phyloP scores from a whole-genome alignment of 2,888 invertebrate species.

The Conchocele bisecta region DNA sequence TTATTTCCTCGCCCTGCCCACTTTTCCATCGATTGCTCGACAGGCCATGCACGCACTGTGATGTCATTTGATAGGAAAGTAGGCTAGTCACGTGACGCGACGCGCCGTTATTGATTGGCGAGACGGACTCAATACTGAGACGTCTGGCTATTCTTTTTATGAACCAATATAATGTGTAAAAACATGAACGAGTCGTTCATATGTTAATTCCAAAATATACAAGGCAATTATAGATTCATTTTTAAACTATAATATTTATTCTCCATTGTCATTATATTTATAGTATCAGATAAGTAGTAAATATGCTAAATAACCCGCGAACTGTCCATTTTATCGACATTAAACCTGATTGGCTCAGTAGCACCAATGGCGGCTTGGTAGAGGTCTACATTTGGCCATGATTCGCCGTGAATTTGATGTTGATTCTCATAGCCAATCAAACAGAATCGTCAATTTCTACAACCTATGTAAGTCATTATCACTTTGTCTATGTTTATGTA shows the following conservation, averaged over 20 bases:
- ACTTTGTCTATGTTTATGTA: too few relatives aligned
- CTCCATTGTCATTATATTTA: too few relatives aligned
- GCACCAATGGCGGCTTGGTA: constrained; percentile 76
- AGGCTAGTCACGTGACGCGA: constrained; percentile 59
- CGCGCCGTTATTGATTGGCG: constrained; percentile 56
- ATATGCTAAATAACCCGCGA: too few relatives aligned
- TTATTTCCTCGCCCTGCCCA: constrained; percentile 60
- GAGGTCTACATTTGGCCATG: constrained; percentile 71
- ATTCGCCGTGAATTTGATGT: constrained; percentile 92
- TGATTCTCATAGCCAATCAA: constrained; percentile 90
- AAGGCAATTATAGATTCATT: too few relatives aligned
- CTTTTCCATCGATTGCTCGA: constrained; percentile 44
- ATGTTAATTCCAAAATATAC: too few relatives aligned
- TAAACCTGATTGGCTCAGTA: too few relatives aligned
- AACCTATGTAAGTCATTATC: constrained; percentile 88
- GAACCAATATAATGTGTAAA: too few relatives aligned
- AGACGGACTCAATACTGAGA: constrained; percentile 32
- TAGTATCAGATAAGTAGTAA: background rate
- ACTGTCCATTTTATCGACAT: too few relatives aligned
- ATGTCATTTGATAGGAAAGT: constrained; percentile 67
- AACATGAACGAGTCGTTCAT: too few relatives aligned
- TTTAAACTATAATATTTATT: too few relatives aligned
- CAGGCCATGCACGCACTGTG: constrained; percentile 56
- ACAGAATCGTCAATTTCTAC: constrained; percentile 85
- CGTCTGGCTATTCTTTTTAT: constrained; percentile 35